Conservation (phyloP, 92 coral and sea anemone genomes). For the Parazoanthus darwini region DNA sequence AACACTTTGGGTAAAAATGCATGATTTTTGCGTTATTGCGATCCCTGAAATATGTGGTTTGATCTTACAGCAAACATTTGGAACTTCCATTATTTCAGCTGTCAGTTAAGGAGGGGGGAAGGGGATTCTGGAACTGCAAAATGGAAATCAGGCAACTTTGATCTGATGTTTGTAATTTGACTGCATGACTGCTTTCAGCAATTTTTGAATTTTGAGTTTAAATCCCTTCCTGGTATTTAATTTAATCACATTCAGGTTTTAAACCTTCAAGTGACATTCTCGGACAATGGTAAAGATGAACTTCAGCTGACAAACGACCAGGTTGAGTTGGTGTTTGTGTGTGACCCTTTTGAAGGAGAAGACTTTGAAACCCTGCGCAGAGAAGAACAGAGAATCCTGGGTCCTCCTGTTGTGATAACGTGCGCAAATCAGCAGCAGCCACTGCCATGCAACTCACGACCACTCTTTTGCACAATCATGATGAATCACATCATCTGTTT, state of each 20-base stretch:
- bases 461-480: conserved; percentile 85
- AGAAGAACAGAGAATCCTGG: conserved; percentile 94
- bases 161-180: no score
- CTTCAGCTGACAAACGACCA: conserved; percentile 66
- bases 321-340: conserved; percentile 79
- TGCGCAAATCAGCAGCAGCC: conserved; percentile 83
- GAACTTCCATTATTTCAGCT: no score
- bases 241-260: conserved; percentile 54
- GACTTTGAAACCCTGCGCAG: conserved; percentile 73
- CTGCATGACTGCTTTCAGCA: no score
- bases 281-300: conserved; percentile 74
- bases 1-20: no score
- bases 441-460: conserved; percentile 89
- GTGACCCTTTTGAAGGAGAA: conserved; percentile 98
- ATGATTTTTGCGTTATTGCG: no score
- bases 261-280: conserved; percentile 63
- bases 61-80: no score
- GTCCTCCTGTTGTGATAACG: conserved; percentile 80
- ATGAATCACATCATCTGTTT: conserved; percentile 85
- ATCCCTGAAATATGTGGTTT: no score
- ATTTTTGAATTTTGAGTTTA: no score
- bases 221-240: background rate
- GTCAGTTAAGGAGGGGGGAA: no score
- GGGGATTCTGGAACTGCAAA: no score
- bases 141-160: no score